Conservation (phyloP, 2,888 invertebrate species). For the Andricus curvator region DNA sequence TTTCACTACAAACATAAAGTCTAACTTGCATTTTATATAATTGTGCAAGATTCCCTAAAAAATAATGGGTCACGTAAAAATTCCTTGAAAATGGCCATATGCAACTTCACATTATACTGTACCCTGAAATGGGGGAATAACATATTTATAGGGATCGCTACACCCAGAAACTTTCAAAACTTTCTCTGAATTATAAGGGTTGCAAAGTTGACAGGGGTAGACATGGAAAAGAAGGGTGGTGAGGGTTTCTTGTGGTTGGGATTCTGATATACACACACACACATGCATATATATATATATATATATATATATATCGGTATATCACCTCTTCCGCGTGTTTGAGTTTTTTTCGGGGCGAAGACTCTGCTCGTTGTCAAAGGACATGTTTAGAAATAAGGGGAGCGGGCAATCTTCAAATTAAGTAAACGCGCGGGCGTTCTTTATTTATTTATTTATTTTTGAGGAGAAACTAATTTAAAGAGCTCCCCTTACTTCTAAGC, state of each 20-base stretch:
- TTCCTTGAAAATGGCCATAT: background rate
- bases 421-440: background rate
- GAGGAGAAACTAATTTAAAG: background rate
- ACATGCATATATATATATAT: background rate
- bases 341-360: background rate
- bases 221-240: background rate
- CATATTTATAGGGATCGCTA: background rate
- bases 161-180: slow-evolving; percentile 30
- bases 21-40: background rate
- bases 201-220: background rate
- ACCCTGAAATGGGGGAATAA: background rate
- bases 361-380: background rate
- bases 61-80: background rate
- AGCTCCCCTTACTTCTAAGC: too few relatives aligned
- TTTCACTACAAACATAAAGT: background rate
- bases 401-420: background rate
- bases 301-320: background rate
- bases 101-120: background rate
- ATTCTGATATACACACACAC: background rate
- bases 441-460: background rate
- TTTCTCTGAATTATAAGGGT: slow-evolving; percentile 21
- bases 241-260: background rate
- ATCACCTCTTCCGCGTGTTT: background rate
- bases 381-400: background rate
- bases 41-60: background rate